Conservation (phyloP, 2,113 vertebrate genomes). For the Poeciliopsis retropinna region DNA sequence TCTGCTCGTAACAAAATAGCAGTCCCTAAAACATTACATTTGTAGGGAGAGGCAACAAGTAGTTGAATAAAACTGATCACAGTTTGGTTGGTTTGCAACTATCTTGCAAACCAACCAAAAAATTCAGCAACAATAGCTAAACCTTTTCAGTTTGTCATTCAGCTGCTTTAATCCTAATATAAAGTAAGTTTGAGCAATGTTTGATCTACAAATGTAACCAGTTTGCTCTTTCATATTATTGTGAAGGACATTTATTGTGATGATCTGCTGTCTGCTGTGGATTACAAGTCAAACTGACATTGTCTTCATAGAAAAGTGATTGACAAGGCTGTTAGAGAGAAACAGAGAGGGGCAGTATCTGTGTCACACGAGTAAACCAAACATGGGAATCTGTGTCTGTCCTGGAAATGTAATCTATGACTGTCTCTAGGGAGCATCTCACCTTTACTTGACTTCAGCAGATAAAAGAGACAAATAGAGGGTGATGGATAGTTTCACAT, state of each 20-base stretch:
- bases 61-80: too few species aligned
- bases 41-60: background rate
- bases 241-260: constrained; percentile 13
- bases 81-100: too few species aligned
- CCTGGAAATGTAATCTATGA: constrained; percentile 33
- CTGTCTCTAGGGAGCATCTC: constrained; percentile 14
- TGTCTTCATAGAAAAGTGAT: constrained; percentile 4
- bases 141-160: background rate
- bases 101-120: background rate
- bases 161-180: too few species aligned
- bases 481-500: constrained; percentile 12
- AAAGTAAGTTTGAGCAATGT: too few species aligned
- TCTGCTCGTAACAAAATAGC: too few species aligned
- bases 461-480: constrained; percentile 29
- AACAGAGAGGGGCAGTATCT: too few species aligned
- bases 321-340: too few species aligned
- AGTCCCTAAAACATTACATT: background rate
- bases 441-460: constrained; percentile 24
- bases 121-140: background rate
- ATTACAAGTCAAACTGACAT: constrained; percentile 15
- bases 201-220: background rate
- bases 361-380: constrained; percentile 3
- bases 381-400: constrained; percentile 40
- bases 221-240: background rate
- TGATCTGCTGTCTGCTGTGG: constrained; percentile 11